Evolutionary conservation across 2,888 invertebrate genomes (phyloP).

Genomic region (Pristionchus arcanus): DNA sequence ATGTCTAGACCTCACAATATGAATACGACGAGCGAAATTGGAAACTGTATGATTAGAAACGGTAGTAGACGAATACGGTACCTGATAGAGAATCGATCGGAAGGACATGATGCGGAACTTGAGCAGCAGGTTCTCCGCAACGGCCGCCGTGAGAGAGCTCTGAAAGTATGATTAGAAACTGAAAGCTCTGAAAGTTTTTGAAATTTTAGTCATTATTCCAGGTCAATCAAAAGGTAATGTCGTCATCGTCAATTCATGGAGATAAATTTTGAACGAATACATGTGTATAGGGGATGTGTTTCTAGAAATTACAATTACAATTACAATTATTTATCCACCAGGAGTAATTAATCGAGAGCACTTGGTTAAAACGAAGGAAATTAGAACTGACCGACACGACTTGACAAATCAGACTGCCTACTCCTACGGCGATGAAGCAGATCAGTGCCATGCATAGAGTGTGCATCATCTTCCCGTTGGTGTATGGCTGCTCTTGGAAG

Average conservation of each 20-base stretch:
- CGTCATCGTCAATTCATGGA: no score
- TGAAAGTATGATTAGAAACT: no score
- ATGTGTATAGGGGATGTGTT: no score
- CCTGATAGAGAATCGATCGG: conserved; percentile 79
- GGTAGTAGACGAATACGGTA: not conserved
- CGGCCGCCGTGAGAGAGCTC: conserved; percentile 64
- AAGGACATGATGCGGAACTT: conserved; percentile 71
- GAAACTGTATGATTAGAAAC: not conserved
- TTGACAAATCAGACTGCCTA: conserved; percentile 66
- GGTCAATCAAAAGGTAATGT: no score
- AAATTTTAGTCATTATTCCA: no score
- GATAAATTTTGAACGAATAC: no score
- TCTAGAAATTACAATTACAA: no score
- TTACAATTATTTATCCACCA: no score
- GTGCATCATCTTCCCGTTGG: conserved; percentile 69
- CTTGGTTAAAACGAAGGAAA: no score
- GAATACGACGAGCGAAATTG: no score
- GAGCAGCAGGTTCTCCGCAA: conserved; percentile 73
- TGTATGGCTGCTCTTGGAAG: conserved; percentile 58
- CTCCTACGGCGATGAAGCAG: conserved; percentile 64
- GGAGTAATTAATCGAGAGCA: no score
- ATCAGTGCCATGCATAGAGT: conserved; percentile 68
- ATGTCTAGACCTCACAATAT: not conserved
- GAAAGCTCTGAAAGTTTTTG: no score
- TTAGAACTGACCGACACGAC: conserved; percentile 61